Conservation (phyloP, 2,113 vertebrate species). For the Esox niger region DNA sequence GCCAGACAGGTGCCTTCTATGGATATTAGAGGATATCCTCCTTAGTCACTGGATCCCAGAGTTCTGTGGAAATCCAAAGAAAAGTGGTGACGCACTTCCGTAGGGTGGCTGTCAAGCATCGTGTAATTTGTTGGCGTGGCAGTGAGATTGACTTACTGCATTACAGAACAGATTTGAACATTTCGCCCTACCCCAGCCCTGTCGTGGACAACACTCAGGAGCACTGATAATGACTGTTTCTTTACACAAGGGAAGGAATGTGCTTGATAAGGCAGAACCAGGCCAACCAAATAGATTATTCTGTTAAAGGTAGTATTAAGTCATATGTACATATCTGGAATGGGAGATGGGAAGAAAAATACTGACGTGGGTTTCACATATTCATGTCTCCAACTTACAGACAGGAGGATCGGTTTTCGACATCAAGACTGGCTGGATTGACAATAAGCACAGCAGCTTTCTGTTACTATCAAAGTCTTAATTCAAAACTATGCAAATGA, state of each 20-base stretch:
- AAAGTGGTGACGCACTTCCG: slow-evolving; percentile 1
- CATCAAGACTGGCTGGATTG: too few relatives aligned
- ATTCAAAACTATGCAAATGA: too few relatives aligned
- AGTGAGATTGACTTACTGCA: neutral
- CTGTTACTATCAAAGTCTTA: too few relatives aligned
- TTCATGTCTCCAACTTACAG: slow-evolving; percentile 36
- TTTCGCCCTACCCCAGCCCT: slow-evolving; percentile 11
- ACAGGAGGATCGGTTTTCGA: too few relatives aligned
- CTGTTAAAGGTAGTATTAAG: slow-evolving; percentile 29
- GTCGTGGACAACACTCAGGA: too few relatives aligned
- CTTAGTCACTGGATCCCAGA: too few relatives aligned
- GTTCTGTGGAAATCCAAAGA: too few relatives aligned
- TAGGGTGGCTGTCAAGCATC: neutral
- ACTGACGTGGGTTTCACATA: slow-evolving; percentile 55
- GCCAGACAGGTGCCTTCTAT: too few relatives aligned
- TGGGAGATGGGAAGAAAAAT: slow-evolving; percentile 55
- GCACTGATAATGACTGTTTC: slow-evolving; percentile 20
- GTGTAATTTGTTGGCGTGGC: slow-evolving; percentile 26
- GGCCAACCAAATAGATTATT: slow-evolving; percentile 54
- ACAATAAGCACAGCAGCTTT: too few relatives aligned
- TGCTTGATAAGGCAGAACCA: slow-evolving; percentile 43
- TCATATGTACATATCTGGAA: slow-evolving; percentile 59
- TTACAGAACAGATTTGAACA: neutral
- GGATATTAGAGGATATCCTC: too few relatives aligned
- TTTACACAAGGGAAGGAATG: slow-evolving; percentile 42